Evolutionary conservation across 2,888 invertebrate species (phyloP).

Genomic region (Phrixothrix hirtus): DNA sequence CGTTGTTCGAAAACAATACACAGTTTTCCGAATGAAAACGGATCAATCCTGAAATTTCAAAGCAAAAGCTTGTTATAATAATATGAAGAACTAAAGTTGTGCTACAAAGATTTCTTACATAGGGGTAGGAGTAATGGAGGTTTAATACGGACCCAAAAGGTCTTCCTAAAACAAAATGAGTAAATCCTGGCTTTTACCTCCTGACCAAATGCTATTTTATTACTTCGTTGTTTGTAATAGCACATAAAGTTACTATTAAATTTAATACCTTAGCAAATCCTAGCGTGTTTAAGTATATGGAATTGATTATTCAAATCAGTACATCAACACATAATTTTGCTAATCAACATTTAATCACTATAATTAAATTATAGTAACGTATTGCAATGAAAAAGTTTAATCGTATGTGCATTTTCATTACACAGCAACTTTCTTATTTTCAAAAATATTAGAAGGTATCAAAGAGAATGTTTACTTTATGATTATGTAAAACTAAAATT

Average conservation of each 20-base stretch:
- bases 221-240: neutral
- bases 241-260: neutral
- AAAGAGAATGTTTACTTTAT: too few species aligned
- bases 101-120: slow-evolving; percentile 7
- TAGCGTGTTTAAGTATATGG: too few species aligned
- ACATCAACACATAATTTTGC: too few species aligned
- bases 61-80: slow-evolving; percentile 18
- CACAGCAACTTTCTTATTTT: too few species aligned
- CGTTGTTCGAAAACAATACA: slow-evolving; percentile 36
- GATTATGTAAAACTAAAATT: too few species aligned
- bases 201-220: slow-evolving; percentile 10
- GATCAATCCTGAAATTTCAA: slow-evolving; percentile 19
- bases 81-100: slow-evolving; percentile 14
- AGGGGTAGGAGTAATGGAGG: slow-evolving; percentile 11
- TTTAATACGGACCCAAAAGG: slow-evolving; percentile 17
- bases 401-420: too few species aligned
- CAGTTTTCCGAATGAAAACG: slow-evolving; percentile 16
- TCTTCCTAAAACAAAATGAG: slow-evolving; percentile 20
- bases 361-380: too few species aligned
- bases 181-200: slow-evolving; percentile 16
- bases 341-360: too few species aligned
- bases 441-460: too few species aligned
- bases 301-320: too few species aligned
- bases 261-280: neutral
- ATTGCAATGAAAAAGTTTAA: too few species aligned